Conservation (phyloP, 2,888 invertebrate species). For the Patella pellucida region DNA sequence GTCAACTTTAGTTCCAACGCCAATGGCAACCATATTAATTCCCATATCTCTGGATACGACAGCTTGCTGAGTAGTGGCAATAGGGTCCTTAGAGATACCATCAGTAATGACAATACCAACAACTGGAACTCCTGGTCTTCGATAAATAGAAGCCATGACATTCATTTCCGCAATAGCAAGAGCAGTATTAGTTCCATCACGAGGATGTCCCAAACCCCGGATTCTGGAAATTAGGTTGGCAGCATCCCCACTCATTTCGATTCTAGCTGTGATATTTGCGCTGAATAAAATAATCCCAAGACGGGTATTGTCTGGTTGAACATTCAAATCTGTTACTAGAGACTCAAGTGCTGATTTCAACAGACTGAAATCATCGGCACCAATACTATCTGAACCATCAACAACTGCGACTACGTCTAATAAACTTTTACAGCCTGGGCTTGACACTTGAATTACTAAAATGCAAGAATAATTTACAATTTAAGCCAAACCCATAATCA, state of each 20-base stretch:
- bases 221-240: conserved; percentile 30
- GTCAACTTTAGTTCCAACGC: conserved; percentile 63
- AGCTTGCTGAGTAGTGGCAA: conserved; percentile 65
- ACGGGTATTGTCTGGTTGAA: conserved; percentile 5
- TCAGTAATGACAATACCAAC: conserved; percentile 70
- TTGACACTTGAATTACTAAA: too few species aligned
- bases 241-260: conserved; percentile 34
- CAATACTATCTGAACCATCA: conserved; percentile 2
- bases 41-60: conserved; percentile 61
- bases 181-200: conserved; percentile 44
- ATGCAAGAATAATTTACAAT: too few species aligned
- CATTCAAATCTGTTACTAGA: neutral
- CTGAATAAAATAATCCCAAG: conserved; percentile 47
- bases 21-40: conserved; percentile 68
- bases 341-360: neutral
- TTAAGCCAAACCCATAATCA: too few species aligned
- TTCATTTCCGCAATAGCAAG: conserved; percentile 43
- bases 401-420: neutral
- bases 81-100: conserved; percentile 61
- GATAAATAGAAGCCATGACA: conserved; percentile 33
- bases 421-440: neutral
- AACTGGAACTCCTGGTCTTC: conserved; percentile 58
- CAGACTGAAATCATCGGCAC: neutral
- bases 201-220: conserved; percentile 31
- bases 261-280: conserved; percentile 33